Conservation (phyloP, 2,113 vertebrate species). For the Peromyscus maniculatus region DNA sequence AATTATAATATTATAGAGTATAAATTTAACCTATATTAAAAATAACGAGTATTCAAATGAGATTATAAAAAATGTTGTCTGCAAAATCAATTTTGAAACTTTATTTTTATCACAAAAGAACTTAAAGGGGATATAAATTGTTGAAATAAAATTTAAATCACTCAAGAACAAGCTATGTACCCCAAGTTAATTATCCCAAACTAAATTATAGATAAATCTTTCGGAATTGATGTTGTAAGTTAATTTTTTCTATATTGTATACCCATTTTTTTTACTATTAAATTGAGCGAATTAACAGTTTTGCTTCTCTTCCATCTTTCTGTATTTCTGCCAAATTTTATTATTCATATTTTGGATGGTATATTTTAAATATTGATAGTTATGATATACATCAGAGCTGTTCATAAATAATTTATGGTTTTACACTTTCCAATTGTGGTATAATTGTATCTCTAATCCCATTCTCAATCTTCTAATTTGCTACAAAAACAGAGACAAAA, state of each 20-base stretch:
- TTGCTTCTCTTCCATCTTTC: slow-evolving; percentile 30
- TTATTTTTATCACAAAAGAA: not conserved
- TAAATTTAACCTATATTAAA: not conserved
- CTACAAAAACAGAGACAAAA: not conserved
- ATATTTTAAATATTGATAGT: slow-evolving; percentile 66
- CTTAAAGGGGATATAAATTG: not conserved
- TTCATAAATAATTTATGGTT: slow-evolving; percentile 60
- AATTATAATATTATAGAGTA: not conserved
- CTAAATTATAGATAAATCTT: not conserved
- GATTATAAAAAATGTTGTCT: not conserved
- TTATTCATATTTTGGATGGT: slow-evolving; percentile 66
- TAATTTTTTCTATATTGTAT: not conserved
- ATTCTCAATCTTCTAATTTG: not conserved
- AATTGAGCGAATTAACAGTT: slow-evolving; percentile 39
- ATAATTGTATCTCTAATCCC: not conserved
- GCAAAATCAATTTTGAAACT: slow-evolving; percentile 9
- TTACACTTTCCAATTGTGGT: slow-evolving; percentile 20
- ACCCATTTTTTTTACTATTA: not conserved
- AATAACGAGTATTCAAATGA: not conserved
- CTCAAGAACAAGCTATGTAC: not conserved
- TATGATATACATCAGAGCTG: not conserved
- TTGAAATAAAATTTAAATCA: slow-evolving; percentile 30
- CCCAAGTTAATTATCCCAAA: not conserved
- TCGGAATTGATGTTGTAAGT: not conserved
- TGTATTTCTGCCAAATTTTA: slow-evolving; percentile 41